These are phyloP conservation scores for Eumeta japonica DNA, from an alignment of 1,140 invertebrate genomes.

Conservation along the genomic window DNA sequence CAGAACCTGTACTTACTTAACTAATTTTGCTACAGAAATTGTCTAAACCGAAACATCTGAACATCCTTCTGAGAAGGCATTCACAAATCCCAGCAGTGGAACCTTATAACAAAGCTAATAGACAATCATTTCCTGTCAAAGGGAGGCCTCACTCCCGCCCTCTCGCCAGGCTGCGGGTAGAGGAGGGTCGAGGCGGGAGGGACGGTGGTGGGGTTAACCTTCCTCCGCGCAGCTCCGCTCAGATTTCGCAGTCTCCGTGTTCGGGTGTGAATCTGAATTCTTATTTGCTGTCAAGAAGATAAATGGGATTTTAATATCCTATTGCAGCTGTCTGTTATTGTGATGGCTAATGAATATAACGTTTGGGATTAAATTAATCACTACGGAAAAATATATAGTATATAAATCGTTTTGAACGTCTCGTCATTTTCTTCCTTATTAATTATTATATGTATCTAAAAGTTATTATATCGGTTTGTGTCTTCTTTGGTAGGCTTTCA, in stretches of 20 bases:
- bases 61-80: constrained; percentile 22
- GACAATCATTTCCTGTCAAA: constrained; percentile 57
- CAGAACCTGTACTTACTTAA: no score
- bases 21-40: no score
- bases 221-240: constrained; percentile 49
- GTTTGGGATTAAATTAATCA: no score
- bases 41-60: background rate
- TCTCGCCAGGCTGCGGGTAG: constrained; percentile 20
- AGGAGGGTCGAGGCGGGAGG: constrained; percentile 24
- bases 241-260: constrained; percentile 47
- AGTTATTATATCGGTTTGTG: no score
- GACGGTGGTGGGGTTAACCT: constrained; percentile 29
- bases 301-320: constrained; percentile 56
- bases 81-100: constrained; percentile 45
- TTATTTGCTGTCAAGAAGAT: constrained; percentile 43
- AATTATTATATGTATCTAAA: no score
- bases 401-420: no score
- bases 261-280: constrained; percentile 51
- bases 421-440: no score
- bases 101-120: constrained; percentile 57
- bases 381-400: no score
- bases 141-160: constrained; percentile 29
- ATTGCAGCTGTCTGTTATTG: constrained; percentile 32
- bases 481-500: no score
- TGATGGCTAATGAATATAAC: no score